Evolutionary conservation across 2,113 vertebrate species (phyloP), one percentile per base, ranked within the genome.

Genomic region (Psettodes erumei): DNA sequence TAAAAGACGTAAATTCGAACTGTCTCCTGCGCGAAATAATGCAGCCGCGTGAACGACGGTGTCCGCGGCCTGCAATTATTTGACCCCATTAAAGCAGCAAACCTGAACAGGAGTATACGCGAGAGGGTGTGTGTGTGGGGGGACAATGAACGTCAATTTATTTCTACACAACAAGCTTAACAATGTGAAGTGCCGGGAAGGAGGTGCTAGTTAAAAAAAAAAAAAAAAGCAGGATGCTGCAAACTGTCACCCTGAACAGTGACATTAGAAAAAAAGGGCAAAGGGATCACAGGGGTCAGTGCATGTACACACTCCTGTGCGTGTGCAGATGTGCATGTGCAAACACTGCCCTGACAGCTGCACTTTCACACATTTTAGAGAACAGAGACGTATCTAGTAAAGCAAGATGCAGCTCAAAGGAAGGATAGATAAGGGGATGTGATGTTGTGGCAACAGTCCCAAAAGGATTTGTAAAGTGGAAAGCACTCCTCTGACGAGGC

Each of bases 1-100:
- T n/a, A 72, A 69, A 62, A 80, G 77, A 77, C 56, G 19, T 89
- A 79, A 56, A 89, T 87, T 73, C 58, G 23, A 75, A 77, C n/a
- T 63, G 77, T 77, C 84, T 58, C 40, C 37, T 28, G 43, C 64
- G 48, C 71, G 79, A 67, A 84, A 72, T 62, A 74, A 82, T 47
- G 60, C 67, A 62, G 45, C 10, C 15, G 42, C 25, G 64, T 32
- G 64, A 82, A 62, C 73, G 60, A 23, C 6, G 8, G 42, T 7
- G 72, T 64, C 55, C 27, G 18, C 30, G 30, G 7, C 30, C 35
- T 35, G 80, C 54, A 73, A 13, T 86, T 51, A 83, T 74, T 60
- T 35, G 64, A 71, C 48, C 53, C 38, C 35, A 64, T 79, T 83
- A 79, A 83, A 76, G 80, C 33, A 28, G 70, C 72, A 74, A 83